Evolutionary conservation across 2,888 invertebrate species (phyloP).

Genomic region (Apodemia hepburni): DNA sequence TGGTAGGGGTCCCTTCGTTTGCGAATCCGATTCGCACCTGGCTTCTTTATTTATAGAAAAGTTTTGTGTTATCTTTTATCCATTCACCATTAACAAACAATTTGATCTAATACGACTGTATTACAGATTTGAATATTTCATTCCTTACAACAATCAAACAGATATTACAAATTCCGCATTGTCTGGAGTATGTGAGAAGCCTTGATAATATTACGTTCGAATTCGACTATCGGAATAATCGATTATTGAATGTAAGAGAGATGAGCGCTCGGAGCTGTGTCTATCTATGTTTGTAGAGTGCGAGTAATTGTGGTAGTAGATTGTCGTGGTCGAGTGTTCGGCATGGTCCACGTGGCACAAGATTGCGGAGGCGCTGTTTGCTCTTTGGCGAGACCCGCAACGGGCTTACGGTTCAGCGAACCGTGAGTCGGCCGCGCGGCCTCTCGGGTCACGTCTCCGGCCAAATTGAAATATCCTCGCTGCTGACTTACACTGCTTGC

Average conservation of each 20-base stretch:
- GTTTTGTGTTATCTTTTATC: no score
- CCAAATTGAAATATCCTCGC: constrained; percentile 78
- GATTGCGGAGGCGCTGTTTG: constrained; percentile 78
- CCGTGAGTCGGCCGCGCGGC: constrained; percentile 67
- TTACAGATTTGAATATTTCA: constrained; percentile 9
- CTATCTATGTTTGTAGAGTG: constrained; percentile 38
- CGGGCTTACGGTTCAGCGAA: constrained; percentile 76
- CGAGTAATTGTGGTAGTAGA: constrained; percentile 66
- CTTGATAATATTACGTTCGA: constrained; percentile 29
- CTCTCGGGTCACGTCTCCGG: constrained; percentile 74
- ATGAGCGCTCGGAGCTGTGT: constrained; percentile 18
- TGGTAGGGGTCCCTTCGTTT: no score
- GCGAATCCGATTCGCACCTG: no score
- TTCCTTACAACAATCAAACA: constrained; percentile 15
- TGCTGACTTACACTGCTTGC: constrained; percentile 49
- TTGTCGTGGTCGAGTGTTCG: constrained; percentile 69
- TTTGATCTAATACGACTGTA: background rate
- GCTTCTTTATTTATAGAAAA: no score
- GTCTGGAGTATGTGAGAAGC: constrained; percentile 28
- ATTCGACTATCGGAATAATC: constrained; percentile 28
- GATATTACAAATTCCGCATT: constrained; percentile 31
- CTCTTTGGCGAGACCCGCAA: constrained; percentile 75
- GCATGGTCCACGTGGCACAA: constrained; percentile 76
- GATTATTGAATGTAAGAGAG: constrained; percentile 30
- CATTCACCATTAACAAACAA: no score